Evolutionary conservation across 2,888 invertebrate species (phyloP).

Genomic region (Biston stratarius): DNA sequence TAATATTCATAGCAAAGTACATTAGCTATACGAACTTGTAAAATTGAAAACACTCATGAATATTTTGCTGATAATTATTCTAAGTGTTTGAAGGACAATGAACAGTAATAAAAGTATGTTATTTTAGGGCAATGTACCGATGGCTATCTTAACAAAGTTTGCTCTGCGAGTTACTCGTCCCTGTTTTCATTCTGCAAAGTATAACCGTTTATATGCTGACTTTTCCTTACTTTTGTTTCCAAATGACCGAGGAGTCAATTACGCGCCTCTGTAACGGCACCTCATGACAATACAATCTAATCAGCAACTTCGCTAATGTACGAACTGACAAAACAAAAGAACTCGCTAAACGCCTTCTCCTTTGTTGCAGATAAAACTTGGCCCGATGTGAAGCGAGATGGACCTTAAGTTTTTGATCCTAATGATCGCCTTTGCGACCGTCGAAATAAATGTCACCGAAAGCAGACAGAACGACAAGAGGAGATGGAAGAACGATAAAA

Average conservation of each 20-base stretch:
- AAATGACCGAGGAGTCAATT: conserved; percentile 57
- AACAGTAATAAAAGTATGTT: conserved; percentile 21
- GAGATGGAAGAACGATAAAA: conserved; percentile 79
- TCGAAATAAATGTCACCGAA: conserved; percentile 81
- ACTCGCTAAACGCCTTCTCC: conserved; percentile 58
- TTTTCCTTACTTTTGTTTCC: conserved; percentile 45
- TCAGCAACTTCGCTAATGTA: conserved; percentile 61
- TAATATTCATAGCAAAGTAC: conserved; percentile 4
- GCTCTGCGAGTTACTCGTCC: conserved; percentile 14
- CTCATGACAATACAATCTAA: conserved; percentile 63
- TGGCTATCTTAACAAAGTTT: conserved; percentile 22
- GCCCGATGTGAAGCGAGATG: conserved; percentile 74
- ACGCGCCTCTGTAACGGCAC: conserved; percentile 53
- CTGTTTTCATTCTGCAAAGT: conserved; percentile 32
- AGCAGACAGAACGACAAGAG: conserved; percentile 81
- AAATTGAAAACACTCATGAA: conserved; percentile 16
- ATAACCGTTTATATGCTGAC: conserved; percentile 42
- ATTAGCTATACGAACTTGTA: background rate
- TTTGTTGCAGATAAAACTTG: conserved; percentile 78
- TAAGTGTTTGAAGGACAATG: conserved; percentile 12
- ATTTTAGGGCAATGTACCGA: conserved; percentile 12
- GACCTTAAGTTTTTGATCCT: conserved; percentile 80
- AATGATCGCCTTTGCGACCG: conserved; percentile 79
- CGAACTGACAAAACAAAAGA: conserved; percentile 58
- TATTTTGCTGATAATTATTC: conserved; percentile 11